Percentiles rank a stretch among this genome's conserved stretches.
These are phyloP conservation scores for Melieria omissa DNA, from an alignment of 2,888 invertebrate species.

Conservation along the genomic window DNA sequence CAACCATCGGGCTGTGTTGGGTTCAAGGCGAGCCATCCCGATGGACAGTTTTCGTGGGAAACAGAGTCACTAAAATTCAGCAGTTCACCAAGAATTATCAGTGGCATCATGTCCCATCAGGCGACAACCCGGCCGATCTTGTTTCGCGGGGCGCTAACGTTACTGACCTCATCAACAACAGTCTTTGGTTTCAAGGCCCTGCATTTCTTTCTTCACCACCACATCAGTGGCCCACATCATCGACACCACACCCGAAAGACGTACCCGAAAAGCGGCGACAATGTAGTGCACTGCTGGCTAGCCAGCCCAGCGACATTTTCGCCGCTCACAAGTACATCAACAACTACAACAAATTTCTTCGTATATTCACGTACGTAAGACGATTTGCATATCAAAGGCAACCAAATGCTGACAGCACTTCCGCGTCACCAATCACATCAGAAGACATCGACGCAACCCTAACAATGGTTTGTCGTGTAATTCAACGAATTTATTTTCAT, in stretches of 20 bases:
- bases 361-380: constrained; percentile 26
- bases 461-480: background rate
- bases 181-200: background rate
- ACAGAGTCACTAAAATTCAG: constrained; percentile 6
- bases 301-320: constrained; percentile 3
- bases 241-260: background rate
- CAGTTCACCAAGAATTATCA: background rate
- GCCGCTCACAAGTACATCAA: constrained; percentile 24
- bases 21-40: constrained; percentile 6
- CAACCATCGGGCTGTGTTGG: constrained; percentile 3
- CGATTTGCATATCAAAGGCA: constrained; percentile 7
- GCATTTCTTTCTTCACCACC: background rate
- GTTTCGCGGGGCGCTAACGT: constrained; percentile 1
- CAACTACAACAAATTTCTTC: constrained; percentile 26
- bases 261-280: constrained; percentile 1
- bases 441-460: constrained; percentile 8
- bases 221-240: background rate
- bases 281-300: background rate
- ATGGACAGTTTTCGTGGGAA: constrained; percentile 11
- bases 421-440: background rate
- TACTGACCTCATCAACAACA: constrained; percentile 9
- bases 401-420: background rate
- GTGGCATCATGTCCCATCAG: constrained; percentile 7
- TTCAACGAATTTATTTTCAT: constrained; percentile 1
- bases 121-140: constrained; percentile 1